Evolutionary conservation across 2,797 vertebrate genomes (phyloP).

Genomic region (Threskiornis aethiopicus): DNA sequence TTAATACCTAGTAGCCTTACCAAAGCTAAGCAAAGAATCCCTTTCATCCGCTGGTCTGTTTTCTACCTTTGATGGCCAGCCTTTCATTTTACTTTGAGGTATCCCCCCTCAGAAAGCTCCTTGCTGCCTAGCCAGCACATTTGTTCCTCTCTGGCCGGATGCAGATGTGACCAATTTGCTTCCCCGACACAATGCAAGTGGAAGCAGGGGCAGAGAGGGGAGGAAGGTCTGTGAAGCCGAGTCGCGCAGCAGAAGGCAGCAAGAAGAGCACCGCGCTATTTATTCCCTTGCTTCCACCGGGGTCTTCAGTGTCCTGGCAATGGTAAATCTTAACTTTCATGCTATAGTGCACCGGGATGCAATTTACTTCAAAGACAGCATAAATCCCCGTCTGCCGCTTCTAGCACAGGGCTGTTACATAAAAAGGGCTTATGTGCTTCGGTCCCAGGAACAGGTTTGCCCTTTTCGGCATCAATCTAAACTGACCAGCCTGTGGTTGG

Average conservation of each 20-base stretch:
- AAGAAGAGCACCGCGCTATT: slow-evolving; percentile 64
- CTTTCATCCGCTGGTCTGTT: slow-evolving; percentile 51
- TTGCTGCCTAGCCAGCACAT: slow-evolving; percentile 52
- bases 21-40: slow-evolving; percentile 11
- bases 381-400: slow-evolving; percentile 62
- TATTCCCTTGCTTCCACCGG: slow-evolving; percentile 70
- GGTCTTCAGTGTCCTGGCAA: slow-evolving; percentile 70
- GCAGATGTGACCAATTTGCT: slow-evolving; percentile 63
- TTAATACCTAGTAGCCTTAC: slow-evolving; percentile 38
- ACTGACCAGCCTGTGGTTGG: slow-evolving; percentile 9
- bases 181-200: slow-evolving; percentile 48
- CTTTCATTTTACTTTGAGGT: slow-evolving; percentile 60
- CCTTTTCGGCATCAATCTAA: slow-evolving; percentile 9
- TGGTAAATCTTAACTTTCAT: slow-evolving; percentile 79
- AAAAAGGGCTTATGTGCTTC: slow-evolving; percentile 65
- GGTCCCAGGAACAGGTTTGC: background rate
- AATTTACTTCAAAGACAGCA: slow-evolving; percentile 80
- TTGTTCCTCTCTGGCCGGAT: slow-evolving; percentile 55
- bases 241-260: slow-evolving; percentile 40
- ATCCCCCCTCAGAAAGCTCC: slow-evolving; percentile 6
- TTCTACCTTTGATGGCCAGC: slow-evolving; percentile 46
- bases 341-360: slow-evolving; percentile 74
- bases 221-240: slow-evolving; percentile 65
- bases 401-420: slow-evolving; percentile 72
- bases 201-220: slow-evolving; percentile 45